phyloP scores from a whole-genome alignment of 2,888 invertebrate genomes.

The Drosophila nr. medialis region DNA sequence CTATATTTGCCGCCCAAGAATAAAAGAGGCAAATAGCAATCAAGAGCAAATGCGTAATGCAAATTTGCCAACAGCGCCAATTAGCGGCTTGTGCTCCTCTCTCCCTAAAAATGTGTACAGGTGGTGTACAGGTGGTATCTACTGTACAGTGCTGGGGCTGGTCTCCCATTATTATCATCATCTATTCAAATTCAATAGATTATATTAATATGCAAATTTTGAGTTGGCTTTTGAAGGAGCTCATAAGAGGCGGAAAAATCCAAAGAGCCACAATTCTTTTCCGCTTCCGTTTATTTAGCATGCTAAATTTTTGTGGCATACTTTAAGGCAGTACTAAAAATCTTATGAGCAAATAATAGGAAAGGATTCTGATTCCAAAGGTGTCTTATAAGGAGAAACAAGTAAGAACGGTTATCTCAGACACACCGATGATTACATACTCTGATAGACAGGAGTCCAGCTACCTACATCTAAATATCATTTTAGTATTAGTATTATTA shows the following conservation, averaged over 20 bases:
- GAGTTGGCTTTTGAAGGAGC: background rate
- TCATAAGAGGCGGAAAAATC: background rate
- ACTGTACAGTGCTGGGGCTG: background rate
- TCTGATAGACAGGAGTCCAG: background rate
- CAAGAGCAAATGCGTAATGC: constrained; percentile 29
- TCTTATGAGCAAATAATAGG: background rate
- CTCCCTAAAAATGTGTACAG: constrained; percentile 2
- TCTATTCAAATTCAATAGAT: background rate
- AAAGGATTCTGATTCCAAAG: background rate
- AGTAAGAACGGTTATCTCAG: background rate
- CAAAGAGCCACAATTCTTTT: background rate
- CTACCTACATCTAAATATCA: background rate
- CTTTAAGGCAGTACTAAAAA: background rate
- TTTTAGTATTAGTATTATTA: background rate
- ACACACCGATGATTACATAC: background rate
- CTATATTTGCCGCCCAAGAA: background rate
- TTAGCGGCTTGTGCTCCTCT: constrained; percentile 19
- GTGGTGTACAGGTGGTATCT: background rate
- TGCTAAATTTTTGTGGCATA: background rate
- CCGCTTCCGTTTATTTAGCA: background rate
- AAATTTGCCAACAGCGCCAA: constrained; percentile 25
- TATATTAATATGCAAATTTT: constrained; percentile 1
- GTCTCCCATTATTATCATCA: background rate
- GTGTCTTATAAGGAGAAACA: background rate
- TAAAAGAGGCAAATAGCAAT: constrained; percentile 3